Percentiles rank a stretch among this genome's conserved stretches.
These are phyloP conservation scores for Brachionus manjavacas DNA, from an alignment of 1,140 invertebrate species.

Conservation along the genomic window DNA sequence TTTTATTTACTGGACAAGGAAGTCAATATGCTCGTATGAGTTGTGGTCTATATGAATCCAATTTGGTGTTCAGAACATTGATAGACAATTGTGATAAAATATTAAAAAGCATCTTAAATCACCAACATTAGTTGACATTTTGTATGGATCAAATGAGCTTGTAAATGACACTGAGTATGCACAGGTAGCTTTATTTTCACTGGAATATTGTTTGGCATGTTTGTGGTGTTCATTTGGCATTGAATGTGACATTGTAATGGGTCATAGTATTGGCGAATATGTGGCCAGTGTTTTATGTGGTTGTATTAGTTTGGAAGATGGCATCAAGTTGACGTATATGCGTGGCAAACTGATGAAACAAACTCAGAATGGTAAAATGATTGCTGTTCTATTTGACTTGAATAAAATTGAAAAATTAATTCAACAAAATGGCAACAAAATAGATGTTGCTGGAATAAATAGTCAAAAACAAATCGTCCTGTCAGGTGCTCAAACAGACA, in stretches of 20 bases:
- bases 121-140: neutral
- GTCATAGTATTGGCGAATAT: slow-evolving; percentile 25
- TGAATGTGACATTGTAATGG: neutral
- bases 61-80: neutral
- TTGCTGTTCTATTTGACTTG: neutral
- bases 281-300: neutral
- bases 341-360: neutral
- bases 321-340: neutral
- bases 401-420: neutral
- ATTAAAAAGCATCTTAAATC: neutral
- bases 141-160: neutral
- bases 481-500: neutral
- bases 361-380: neutral
- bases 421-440: neutral
- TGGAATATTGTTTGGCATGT: neutral
- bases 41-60: neutral
- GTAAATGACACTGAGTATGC: neutral
- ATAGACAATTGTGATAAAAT: neutral
- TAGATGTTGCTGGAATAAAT: neutral
- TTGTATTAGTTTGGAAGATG: neutral
- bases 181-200: neutral
- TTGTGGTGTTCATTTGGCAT: neutral
- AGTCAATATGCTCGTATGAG: neutral
- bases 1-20: neutral
- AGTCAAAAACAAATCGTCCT: neutral